phyloP scores from a whole-genome alignment of 2,113 vertebrate genomes.

The Pteruthius melanotis region DNA sequence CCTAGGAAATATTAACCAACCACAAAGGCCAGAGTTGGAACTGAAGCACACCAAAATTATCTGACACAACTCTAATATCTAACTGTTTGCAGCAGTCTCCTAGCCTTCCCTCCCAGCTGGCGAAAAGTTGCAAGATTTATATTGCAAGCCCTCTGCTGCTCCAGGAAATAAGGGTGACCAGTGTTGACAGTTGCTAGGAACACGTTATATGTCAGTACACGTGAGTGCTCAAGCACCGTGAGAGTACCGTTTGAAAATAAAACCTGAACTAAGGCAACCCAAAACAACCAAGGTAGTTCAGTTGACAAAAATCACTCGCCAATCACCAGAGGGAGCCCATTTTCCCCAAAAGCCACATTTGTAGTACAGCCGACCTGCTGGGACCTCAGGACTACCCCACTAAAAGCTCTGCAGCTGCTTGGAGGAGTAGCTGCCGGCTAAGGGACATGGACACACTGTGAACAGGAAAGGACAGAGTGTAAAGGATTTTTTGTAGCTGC shows the following conservation, averaged over 20 bases:
- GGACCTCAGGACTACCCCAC: neutral
- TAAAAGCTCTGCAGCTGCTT: neutral
- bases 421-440: neutral
- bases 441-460: neutral
- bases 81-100: neutral
- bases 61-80: neutral
- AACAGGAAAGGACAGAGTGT: neutral
- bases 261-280: neutral
- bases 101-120: neutral
- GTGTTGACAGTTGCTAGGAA: neutral
- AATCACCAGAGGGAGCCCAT: conserved; percentile 64
- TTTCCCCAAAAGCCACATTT: conserved; percentile 13
- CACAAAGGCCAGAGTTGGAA: neutral
- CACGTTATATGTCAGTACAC: neutral
- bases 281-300: neutral
- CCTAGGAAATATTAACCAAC: neutral
- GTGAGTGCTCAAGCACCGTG: neutral
- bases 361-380: neutral
- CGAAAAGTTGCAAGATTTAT: neutral
- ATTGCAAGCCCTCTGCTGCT: neutral
- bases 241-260: neutral
- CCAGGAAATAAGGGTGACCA: neutral
- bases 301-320: neutral
- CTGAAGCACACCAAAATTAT: neutral
- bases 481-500: neutral